Evolutionary conservation across 2,113 vertebrate genomes (phyloP), one percentile per base, ranked within the genome.

Genomic region (Ictalurus punctatus): DNA sequence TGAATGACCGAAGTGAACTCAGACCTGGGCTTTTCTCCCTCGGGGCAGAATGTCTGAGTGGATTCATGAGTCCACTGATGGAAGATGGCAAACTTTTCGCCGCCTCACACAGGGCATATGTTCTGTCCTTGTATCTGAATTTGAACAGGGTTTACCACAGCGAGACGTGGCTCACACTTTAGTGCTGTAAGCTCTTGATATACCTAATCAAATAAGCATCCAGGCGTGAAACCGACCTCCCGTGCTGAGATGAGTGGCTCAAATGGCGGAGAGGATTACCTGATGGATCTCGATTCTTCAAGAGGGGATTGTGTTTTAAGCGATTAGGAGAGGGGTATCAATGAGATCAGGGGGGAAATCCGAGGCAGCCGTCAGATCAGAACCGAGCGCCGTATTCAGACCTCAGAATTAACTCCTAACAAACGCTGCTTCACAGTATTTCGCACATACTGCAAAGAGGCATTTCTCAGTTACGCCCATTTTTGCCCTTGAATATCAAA

Each of bases 151-250:
- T 89, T 79, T 84, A 87, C 59, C 73, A 85, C 84, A 78, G 82
- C 56, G 52, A 82, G 85, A 89, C 27, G 61, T 88, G 74, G 84
- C 88, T 83, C 21, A 59, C 48, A 78, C 83, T 56, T 86, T 88
- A 88, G 85, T 76, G 81, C 83, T 14, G 80, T 88, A 86, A 86
- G 78, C 63, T 83, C 83, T 89, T 40, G 13, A 54, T 88, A 76
- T 83, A 86, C 48, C 87, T 91, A 91, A 92, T 88, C 86, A 92
- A 90, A 92, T 90, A 90, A 81, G 54, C 87, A 83, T 52, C 54
- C 82, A 48, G 44, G 85, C 81, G 65, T 87, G 91, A 91, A 89
- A 73, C 59, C 85, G 30, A 83, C 89, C 87, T 90, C 83, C 54
- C 34, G 37, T 71, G 63, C 27, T 74, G 67, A 86, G 48, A 88